phyloP scores from a whole-genome alignment of 2,113 vertebrate genomes.

The Labeo rohita region DNA sequence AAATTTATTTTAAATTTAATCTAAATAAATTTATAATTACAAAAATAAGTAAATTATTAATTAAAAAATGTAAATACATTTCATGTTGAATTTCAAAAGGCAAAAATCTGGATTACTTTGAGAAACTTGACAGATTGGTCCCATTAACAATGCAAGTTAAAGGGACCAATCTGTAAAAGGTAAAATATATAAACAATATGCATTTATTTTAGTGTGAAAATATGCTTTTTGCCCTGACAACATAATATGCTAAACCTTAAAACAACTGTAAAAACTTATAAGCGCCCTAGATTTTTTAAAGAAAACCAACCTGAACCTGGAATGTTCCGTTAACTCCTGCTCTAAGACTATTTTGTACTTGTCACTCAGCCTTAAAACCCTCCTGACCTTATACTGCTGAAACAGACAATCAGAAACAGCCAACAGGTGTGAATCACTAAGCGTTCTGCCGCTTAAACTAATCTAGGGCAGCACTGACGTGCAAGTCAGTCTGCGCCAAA shows the following conservation, averaged over 20 bases:
- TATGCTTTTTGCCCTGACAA: not conserved
- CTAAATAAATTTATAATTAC: no score
- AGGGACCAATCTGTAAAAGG: not conserved
- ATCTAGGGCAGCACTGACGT: conserved; percentile 22
- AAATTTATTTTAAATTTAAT: no score
- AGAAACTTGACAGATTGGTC: not conserved
- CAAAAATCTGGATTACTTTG: not conserved
- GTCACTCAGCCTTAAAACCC: not conserved
- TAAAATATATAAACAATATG: not conserved
- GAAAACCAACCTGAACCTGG: not conserved
- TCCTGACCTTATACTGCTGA: not conserved
- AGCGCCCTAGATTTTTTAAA: not conserved
- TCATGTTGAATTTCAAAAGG: not conserved
- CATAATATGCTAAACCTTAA: not conserved
- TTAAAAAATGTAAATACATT: no score
- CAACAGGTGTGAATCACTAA: conserved; percentile 28
- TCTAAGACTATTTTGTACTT: not conserved
- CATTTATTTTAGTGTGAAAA: not conserved
- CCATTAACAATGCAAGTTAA: not conserved
- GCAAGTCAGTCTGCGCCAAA: conserved; percentile 15
- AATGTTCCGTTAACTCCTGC: not conserved
- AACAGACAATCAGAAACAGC: conserved; percentile 13
- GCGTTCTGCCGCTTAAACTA: not conserved
- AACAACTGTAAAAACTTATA: not conserved
- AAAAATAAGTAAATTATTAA: no score